Evolutionary conservation across 2,113 vertebrate species (phyloP).

Genomic region (Plectropomus leopardus): DNA sequence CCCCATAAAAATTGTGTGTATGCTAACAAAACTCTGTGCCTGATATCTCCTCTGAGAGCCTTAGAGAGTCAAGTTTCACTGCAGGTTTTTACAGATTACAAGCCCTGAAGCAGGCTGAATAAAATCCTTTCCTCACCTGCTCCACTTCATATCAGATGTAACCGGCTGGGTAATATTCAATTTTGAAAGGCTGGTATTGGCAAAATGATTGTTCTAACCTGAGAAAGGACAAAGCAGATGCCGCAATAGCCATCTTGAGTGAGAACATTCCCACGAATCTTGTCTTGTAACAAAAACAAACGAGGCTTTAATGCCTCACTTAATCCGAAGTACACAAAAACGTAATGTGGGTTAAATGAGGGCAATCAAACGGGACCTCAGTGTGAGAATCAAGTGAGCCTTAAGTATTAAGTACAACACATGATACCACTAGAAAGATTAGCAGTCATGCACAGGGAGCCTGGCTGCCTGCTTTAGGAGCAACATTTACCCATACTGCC

Average conservation of each 20-base stretch:
- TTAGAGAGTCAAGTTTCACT: neutral
- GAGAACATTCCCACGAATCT: neutral
- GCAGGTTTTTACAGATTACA: slow-evolving; percentile 35
- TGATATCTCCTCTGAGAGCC: slow-evolving; percentile 18
- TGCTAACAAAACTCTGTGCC: slow-evolving; percentile 12
- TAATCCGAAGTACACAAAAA: slow-evolving; percentile 28
- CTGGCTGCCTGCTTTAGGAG: slow-evolving; percentile 11
- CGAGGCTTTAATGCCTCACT: slow-evolving; percentile 10
- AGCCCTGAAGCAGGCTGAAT: slow-evolving; percentile 26
- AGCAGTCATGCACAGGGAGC: slow-evolving; percentile 49
- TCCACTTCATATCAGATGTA: slow-evolving; percentile 16
- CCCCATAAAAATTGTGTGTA: neutral
- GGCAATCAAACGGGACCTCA: slow-evolving; percentile 38
- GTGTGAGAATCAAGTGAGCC: slow-evolving; percentile 24
- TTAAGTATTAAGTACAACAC: slow-evolving; percentile 49
- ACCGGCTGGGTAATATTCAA: neutral
- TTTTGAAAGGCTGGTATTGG: slow-evolving; percentile 10
- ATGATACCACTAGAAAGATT: slow-evolving; percentile 60
- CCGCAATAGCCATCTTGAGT: neutral
- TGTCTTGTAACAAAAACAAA: slow-evolving; percentile 13
- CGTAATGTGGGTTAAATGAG: slow-evolving; percentile 33
- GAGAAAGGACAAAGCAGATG: neutral
- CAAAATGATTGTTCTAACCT: neutral
- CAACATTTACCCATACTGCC: slow-evolving; percentile 51
- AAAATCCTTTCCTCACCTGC: slow-evolving; percentile 13